phyloP scores from a whole-genome alignment of 2,888 invertebrate genomes.

The Latrodectus elegans region DNA sequence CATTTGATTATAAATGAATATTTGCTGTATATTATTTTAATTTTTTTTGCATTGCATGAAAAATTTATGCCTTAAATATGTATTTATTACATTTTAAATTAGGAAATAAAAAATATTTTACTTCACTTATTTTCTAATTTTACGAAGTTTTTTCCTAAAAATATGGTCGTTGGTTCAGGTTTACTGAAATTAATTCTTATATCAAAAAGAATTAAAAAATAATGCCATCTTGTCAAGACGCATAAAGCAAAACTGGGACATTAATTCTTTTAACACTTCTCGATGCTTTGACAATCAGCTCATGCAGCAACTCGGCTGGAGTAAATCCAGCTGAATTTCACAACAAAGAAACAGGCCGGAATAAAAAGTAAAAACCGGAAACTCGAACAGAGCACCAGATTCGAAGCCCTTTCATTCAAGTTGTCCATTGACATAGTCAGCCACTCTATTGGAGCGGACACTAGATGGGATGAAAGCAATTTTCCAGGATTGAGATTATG shows the following conservation, averaged over 20 bases:
- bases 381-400: background rate
- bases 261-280: background rate
- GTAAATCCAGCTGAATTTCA: background rate
- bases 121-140: no score
- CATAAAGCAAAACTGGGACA: background rate
- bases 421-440: background rate
- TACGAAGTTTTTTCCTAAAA: no score
- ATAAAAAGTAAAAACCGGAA: background rate
- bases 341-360: background rate
- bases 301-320: background rate
- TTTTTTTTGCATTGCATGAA: no score
- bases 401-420: background rate
- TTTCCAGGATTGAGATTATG: conserved; percentile 60
- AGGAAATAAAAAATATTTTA: no score
- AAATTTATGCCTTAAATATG: no score
- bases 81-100: no score
- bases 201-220: no score
- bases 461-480: conserved; percentile 41
- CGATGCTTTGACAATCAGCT: background rate
- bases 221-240: no score
- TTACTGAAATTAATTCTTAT: no score
- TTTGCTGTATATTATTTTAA: no score
- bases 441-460: background rate
- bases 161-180: no score
- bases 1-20: no score